Percentiles rank a stretch among this genome's conserved stretches.
phyloP scores from a whole-genome alignment of 1,140 invertebrate species.

The Chrysomallon squamiferum region DNA sequence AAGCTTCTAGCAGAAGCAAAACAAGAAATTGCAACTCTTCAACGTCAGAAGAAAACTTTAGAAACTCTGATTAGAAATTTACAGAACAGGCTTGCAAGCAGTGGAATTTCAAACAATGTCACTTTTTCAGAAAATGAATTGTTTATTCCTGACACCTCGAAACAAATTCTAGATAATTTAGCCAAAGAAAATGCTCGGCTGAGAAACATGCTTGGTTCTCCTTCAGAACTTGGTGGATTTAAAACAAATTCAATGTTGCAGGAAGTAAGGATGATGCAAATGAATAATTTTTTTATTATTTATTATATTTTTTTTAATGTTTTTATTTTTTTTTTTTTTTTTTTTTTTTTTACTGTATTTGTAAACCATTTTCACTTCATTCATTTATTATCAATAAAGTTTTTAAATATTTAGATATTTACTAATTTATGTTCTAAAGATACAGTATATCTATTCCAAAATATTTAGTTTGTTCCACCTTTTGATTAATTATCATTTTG shows the following conservation, averaged over 20 bases:
- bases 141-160: conserved; percentile 48
- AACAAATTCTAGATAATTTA: conserved; percentile 50
- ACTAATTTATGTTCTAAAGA: too few relatives aligned
- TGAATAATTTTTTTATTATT: not conserved
- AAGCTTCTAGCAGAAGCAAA: conserved; percentile 44
- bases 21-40: conserved; percentile 33
- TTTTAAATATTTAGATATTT: too few relatives aligned
- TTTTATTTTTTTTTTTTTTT: not conserved
- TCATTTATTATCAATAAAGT: too few relatives aligned
- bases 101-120: conserved; percentile 36
- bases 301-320: too few relatives aligned
- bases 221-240: conserved; percentile 21
- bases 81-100: conserved; percentile 41
- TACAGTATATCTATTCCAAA: too few relatives aligned
- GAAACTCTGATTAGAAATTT: conserved; percentile 48
- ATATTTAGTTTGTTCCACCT: too few relatives aligned
- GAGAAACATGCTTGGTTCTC: conserved; percentile 28
- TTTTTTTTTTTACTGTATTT: too few relatives aligned
- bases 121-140: conserved; percentile 40
- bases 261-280: conserved; percentile 14
- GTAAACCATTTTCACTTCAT: too few relatives aligned
- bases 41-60: conserved; percentile 32
- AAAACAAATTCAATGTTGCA: conserved; percentile 33
- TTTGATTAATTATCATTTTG: too few relatives aligned
- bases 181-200: conserved; percentile 48